Percentiles rank a stretch among this genome's conserved stretches.
Evolutionary conservation across 2,113 vertebrate species (phyloP).

Genomic region (Cnemophilus loriae): DNA sequence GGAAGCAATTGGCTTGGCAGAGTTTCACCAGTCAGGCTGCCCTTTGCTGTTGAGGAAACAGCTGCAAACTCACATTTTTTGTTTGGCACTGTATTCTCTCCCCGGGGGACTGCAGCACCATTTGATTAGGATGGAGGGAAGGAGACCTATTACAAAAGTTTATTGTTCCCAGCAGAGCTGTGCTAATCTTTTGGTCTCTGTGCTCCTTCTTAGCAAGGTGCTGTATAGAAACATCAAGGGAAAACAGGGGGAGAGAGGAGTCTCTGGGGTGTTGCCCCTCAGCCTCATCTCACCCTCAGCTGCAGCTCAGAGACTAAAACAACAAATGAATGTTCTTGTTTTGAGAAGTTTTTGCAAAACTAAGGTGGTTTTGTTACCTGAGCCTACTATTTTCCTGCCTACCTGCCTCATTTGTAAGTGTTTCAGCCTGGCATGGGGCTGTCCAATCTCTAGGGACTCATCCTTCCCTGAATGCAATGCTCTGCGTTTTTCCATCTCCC

Average conservation of each 20-base stretch:
- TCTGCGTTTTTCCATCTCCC: background rate
- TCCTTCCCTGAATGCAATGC: background rate
- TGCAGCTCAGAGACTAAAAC: background rate
- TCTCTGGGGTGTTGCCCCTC: background rate
- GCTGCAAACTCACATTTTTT: slow-evolving; percentile 36
- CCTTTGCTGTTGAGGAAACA: slow-evolving; percentile 49
- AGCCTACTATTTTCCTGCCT: background rate
- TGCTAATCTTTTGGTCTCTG: background rate
- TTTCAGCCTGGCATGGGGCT: background rate
- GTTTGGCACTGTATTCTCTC: slow-evolving; percentile 26
- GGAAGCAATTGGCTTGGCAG: background rate
- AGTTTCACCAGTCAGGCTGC: slow-evolving; percentile 30
- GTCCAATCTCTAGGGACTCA: background rate
- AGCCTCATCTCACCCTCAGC: background rate
- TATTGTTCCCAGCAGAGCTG: background rate
- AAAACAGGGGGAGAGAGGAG: background rate
- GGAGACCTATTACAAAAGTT: background rate
- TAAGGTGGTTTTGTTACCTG: background rate
- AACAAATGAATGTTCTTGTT: background rate
- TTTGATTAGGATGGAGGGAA: slow-evolving; percentile 28
- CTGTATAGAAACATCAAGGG: background rate
- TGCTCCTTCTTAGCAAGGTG: background rate
- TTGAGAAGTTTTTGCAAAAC: background rate
- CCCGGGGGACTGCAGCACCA: background rate
- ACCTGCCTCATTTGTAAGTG: background rate